Conservation (phyloP, 2,888 invertebrate species). For the Apodemia duryi region DNA sequence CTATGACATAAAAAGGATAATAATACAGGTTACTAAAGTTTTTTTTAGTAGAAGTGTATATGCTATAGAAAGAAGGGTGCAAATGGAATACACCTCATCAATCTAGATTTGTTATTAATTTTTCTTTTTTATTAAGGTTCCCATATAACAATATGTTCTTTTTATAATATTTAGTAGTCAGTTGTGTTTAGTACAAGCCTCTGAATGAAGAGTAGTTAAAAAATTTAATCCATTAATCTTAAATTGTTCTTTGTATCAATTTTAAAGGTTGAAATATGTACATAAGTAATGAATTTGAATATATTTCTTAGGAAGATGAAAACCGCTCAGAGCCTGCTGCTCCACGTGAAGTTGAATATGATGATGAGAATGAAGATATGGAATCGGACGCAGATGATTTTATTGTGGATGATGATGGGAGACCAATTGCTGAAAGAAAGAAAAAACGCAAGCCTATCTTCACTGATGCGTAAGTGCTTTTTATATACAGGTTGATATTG, state of each 20-base stretch:
- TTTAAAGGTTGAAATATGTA: no score
- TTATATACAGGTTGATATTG: constrained; percentile 12
- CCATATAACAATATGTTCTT: no score
- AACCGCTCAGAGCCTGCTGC: constrained; percentile 85
- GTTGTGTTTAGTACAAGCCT: no score
- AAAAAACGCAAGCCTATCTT: constrained; percentile 90
- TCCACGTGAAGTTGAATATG: constrained; percentile 83
- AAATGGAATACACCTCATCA: no score
- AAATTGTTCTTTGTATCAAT: no score
- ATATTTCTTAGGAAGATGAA: constrained; percentile 84
- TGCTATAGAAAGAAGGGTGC: no score
- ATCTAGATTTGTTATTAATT: no score
- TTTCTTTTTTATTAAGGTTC: no score
- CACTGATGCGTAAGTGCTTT: constrained; percentile 86
- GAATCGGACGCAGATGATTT: constrained; percentile 97
- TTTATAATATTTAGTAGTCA: no score
- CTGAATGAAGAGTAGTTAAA: background rate
- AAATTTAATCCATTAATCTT: constrained; percentile 5
- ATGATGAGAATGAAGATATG: constrained; percentile 88
- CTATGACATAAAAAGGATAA: no score
- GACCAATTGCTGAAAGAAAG: constrained; percentile 90
- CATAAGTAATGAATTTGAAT: background rate
- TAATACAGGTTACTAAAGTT: no score
- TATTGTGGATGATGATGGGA: constrained; percentile 97
- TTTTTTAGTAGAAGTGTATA: no score